Base-by-base conservation (phyloP, 2,888 invertebrate genomes). In the Drosophila bunnanda region DNA sequence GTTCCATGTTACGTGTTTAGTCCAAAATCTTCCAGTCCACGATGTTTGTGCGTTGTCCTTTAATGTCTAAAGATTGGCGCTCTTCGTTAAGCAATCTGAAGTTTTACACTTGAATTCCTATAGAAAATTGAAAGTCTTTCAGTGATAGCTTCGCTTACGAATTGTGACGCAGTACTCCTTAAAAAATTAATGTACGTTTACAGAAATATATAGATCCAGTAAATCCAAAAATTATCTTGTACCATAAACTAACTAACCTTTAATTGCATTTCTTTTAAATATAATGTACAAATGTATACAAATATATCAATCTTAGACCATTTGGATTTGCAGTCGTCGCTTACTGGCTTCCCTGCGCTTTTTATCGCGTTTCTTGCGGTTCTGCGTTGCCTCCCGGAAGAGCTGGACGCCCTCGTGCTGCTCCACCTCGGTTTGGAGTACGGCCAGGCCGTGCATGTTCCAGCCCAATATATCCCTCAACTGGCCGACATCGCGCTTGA, bases 381-480 rank as follows among this genome's bases (percentile, higher is more conserved):
- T 94, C 56, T 93, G 92, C 0, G 95, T 95, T 0, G 96, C 96
- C 82, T 97, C 97, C 66, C 93, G 93, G 93, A 98, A 98, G 77
- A 97, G 93, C 82, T 95, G 95, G 28, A 97, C 94, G 57, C 95
- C 95, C 79, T 96, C 95, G 2, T 94, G 93, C 76, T 95, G 95
- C 92, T 97, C 97, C 13, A 96, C 93, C 75, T 96, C 95, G 59
- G 95, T 94, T 86, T 96, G 96, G 56, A 97, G 90, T 92, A 96
- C 95, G 68, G 95, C 94, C 88, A 98, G 93, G 0, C 96, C 97
- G 90, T 97, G 96, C 75, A 96, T 92, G 93, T 99, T 99, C 91
- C 95, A 96, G 6, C 98, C 98, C 52, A 97, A 94, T 86, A 95
- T 94, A 91, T 98, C 97, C 95, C 98, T 93, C 17, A 94, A 71